Conservation (phyloP, 2,888 invertebrate species). For the Neoitamus cyanurus region DNA sequence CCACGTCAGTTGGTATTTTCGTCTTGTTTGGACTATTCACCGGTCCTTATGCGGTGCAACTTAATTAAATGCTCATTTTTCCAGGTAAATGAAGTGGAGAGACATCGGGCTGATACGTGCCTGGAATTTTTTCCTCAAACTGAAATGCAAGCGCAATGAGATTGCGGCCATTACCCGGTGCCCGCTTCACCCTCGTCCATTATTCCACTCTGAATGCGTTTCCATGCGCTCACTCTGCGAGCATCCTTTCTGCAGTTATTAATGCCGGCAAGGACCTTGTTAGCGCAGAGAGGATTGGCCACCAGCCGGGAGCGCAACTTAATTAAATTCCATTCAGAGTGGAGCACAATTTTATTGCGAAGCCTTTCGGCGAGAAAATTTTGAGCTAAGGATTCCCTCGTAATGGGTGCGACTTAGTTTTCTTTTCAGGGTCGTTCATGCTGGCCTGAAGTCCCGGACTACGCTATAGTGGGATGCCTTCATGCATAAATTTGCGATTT, state of each 20-base stretch:
- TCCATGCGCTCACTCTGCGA: background rate
- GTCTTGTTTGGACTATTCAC: background rate
- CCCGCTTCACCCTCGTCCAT: background rate
- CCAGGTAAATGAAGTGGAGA: constrained; percentile 1
- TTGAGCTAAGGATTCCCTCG: background rate
- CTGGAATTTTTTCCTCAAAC: background rate
- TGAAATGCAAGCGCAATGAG: constrained; percentile 8
- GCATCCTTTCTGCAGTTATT: background rate
- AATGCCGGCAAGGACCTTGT: background rate
- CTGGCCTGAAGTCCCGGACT: background rate
- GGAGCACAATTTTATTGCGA: background rate
- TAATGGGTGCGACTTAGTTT: background rate
- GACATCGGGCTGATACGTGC: background rate
- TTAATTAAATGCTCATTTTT: constrained; percentile 16
- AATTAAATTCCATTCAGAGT: background rate
- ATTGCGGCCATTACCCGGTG: background rate
- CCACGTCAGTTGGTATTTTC: constrained; percentile 3
- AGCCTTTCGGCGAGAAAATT: background rate
- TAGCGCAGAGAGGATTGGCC: background rate
- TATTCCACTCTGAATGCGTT: background rate
- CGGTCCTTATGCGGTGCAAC: background rate
- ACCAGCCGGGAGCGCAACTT: background rate
- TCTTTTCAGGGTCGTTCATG: background rate
- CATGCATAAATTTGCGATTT: constrained; percentile 1
- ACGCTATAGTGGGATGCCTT: background rate